Evolutionary conservation across 2,888 invertebrate genomes (phyloP).

Genomic region (Hofmannophila pseudospretella): DNA sequence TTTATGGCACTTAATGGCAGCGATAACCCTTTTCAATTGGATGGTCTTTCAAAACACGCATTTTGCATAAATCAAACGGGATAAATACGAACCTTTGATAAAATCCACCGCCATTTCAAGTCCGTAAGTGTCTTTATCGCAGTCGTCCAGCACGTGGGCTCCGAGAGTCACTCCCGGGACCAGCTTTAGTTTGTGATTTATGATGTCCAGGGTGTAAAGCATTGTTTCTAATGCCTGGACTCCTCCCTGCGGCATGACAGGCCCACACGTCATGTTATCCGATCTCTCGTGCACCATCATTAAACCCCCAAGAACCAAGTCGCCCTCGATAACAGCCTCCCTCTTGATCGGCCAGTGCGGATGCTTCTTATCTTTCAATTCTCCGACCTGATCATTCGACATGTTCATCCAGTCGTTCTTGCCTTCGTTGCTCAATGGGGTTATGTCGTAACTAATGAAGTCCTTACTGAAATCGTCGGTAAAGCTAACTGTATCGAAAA

Average conservation of each 20-base stretch:
- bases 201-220: slow-evolving; percentile 91
- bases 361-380: slow-evolving; percentile 58
- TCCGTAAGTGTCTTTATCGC: slow-evolving; percentile 97
- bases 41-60: neutral
- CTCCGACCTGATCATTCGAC: slow-evolving; percentile 59
- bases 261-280: slow-evolving; percentile 92
- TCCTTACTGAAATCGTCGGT: slow-evolving; percentile 40
- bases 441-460: slow-evolving; percentile 26
- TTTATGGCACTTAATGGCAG: neutral
- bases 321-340: slow-evolving; percentile 92
- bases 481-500: slow-evolving; percentile 31
- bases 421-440: slow-evolving; percentile 29
- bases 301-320: slow-evolving; percentile 91
- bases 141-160: slow-evolving; percentile 94
- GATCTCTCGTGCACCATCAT: slow-evolving; percentile 96
- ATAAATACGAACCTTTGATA: slow-evolving; percentile 88
- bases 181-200: slow-evolving; percentile 81
- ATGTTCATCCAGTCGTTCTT: slow-evolving; percentile 57
- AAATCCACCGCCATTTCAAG: slow-evolving; percentile 97
- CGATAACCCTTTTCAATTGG: slow-evolving; percentile 1
- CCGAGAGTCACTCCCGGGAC: slow-evolving; percentile 89
- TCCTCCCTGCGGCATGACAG: slow-evolving; percentile 95
- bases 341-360: slow-evolving; percentile 89
- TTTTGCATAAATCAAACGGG: neutral
- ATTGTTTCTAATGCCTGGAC: slow-evolving; percentile 94